Conservation (phyloP, 2,797 vertebrate species). For the Megalops cyprinoides region DNA sequence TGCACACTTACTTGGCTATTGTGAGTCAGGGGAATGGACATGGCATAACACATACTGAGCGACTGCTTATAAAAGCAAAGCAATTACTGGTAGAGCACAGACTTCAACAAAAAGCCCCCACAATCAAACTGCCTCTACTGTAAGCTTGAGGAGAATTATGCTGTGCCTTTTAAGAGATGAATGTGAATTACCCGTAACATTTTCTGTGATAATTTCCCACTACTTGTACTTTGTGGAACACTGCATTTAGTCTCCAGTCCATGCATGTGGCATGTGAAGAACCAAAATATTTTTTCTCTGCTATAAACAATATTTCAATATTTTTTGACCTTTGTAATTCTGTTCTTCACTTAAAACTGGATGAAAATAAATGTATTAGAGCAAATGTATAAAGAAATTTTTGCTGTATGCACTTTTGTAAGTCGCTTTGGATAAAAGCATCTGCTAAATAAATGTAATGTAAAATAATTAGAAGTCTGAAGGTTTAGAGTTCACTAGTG, state of each 20-base stretch:
- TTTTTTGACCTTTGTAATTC: not conserved
- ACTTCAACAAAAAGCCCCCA: not conserved
- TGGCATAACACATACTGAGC: conserved; percentile 3
- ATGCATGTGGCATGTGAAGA: not conserved
- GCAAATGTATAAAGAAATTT: not conserved
- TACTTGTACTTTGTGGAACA: not conserved
- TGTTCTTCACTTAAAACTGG: not conserved
- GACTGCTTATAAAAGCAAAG: not conserved
- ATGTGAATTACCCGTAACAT: not conserved
- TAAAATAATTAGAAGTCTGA: too few relatives aligned
- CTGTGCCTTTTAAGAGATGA: not conserved
- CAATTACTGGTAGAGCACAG: not conserved
- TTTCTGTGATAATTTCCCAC: conserved; percentile 3
- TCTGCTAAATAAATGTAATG: too few relatives aligned
- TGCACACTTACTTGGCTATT: not conserved
- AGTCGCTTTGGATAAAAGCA: too few relatives aligned
- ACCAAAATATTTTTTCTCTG: not conserved
- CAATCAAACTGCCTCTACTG: conserved; percentile 1
- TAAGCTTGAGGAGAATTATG: not conserved
- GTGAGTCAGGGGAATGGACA: conserved; percentile 9
- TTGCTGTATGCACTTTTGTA: too few relatives aligned
- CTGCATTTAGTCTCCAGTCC: not conserved
- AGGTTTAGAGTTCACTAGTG: not conserved
- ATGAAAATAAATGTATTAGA: not conserved
- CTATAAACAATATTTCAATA: not conserved